A percentile compares a stretch with the other conserved stretches of the same genome.
phyloP scores from a whole-genome alignment of 2,888 invertebrate species.

The Eurois occulta region DNA sequence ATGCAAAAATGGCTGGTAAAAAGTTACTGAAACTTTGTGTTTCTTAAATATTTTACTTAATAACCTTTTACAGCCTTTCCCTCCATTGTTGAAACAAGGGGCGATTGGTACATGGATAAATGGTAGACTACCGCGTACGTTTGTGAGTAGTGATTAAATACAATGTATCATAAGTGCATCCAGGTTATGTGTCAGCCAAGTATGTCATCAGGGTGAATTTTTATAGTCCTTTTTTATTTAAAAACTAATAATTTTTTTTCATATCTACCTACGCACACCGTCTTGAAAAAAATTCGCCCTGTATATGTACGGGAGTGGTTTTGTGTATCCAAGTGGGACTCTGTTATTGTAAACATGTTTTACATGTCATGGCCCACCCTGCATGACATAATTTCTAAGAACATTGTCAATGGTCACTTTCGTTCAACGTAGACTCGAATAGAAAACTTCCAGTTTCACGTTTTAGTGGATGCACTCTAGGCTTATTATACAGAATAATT shows the following conservation, averaged over 20 bases:
- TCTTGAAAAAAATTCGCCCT: conserved; percentile 1
- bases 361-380: conserved; percentile 4
- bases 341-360: conserved; percentile 4
- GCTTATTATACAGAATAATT: not conserved
- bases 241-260: not conserved
- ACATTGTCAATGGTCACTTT: not conserved
- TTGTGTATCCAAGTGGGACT: conserved; percentile 26
- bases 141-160: conserved; percentile 45
- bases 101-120: not conserved
- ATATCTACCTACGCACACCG: not conserved
- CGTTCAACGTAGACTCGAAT: not conserved
- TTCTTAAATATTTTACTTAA: not conserved
- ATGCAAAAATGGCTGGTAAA: not conserved
- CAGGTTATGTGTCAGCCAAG: not conserved
- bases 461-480: conserved; percentile 16
- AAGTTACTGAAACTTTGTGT: not conserved
- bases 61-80: conserved; percentile 45
- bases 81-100: not conserved
- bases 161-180: not conserved
- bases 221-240: not conserved
- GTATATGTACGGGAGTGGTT: conserved; percentile 4
- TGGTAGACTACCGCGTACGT: not conserved
- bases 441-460: not conserved
- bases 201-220: conserved; percentile 8
- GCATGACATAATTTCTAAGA: not conserved